Conservation (phyloP, 2,888 invertebrate species). For the Stegophylla sp. region DNA sequence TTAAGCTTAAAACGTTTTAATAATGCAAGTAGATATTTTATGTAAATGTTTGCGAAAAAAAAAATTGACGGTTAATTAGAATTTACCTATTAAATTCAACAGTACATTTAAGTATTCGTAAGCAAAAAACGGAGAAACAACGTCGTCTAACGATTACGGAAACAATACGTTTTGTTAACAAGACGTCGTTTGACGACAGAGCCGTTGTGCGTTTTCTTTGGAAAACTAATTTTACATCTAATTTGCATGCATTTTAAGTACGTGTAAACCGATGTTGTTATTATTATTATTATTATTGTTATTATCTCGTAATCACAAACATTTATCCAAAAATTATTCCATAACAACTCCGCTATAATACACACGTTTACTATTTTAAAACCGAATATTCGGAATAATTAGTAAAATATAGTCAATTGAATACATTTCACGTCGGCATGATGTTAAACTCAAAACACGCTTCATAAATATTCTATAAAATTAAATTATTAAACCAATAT, state of each 20-base stretch:
- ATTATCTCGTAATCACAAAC: background rate
- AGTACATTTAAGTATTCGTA: background rate
- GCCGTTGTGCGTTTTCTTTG: background rate
- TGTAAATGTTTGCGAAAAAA: constrained; percentile 9
- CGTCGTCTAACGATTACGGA: background rate
- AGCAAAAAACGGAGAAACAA: constrained; percentile 3
- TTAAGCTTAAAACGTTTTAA: constrained; percentile 15
- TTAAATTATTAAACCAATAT: too few species aligned
- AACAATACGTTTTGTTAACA: background rate
- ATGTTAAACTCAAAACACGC: too few species aligned
- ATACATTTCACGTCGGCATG: too few species aligned
- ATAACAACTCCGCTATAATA: too few species aligned
- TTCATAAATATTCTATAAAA: too few species aligned
- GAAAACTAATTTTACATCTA: background rate
- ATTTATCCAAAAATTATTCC: background rate
- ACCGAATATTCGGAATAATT: too few species aligned
- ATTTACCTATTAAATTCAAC: constrained; percentile 13
- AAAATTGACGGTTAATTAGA: constrained; percentile 10
- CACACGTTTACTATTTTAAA: too few species aligned
- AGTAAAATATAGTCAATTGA: too few species aligned
- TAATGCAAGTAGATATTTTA: constrained; percentile 9
- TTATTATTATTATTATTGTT: background rate
- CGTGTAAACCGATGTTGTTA: background rate
- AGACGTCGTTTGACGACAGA: background rate
- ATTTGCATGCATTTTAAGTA: background rate